Evolutionary conservation across 2,797 vertebrate species (phyloP).

Genomic region (Ptychobarbus kaznakovi): DNA sequence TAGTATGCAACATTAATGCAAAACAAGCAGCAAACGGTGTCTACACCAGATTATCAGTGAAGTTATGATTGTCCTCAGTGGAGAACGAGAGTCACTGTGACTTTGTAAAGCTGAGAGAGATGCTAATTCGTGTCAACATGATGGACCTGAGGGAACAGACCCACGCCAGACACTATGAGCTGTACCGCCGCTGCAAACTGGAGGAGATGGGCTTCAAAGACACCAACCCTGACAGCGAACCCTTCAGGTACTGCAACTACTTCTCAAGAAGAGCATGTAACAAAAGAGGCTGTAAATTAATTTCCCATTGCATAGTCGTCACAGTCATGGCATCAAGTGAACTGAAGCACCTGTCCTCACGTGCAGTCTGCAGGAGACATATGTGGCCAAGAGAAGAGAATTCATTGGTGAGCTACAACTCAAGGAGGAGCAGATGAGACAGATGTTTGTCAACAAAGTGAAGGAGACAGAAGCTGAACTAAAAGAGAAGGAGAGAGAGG

Average conservation of each 20-base stretch:
- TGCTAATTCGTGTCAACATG: conserved; percentile 97
- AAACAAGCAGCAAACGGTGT: neutral
- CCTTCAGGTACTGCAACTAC: conserved; percentile 85
- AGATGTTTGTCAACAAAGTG: conserved; percentile 98
- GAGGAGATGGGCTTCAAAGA: conserved; percentile 99
- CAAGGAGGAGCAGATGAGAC: conserved; percentile 97
- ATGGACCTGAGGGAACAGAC: conserved; percentile 97
- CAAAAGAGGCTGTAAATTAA: neutral
- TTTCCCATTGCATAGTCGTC: neutral
- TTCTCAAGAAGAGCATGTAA: neutral
- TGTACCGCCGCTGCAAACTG: conserved; percentile 94
- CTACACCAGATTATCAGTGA: neutral
- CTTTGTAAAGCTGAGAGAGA: conserved; percentile 96
- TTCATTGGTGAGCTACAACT: conserved; percentile 91
- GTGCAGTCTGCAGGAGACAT: conserved; percentile 93
- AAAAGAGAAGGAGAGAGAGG: conserved; percentile 97
- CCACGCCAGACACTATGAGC: conserved; percentile 93
- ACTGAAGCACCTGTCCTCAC: conserved; percentile 9
- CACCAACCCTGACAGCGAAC: conserved; percentile 89
- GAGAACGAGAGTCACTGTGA: conserved; percentile 98
- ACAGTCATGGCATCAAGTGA: neutral
- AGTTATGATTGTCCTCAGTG: conserved; percentile 74
- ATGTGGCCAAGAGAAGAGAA: conserved; percentile 94
- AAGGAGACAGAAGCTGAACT: conserved; percentile 96
- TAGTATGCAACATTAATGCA: neutral